Percentiles rank a stretch among this genome's conserved stretches.
These are phyloP conservation scores for Polylopha cassiicola DNA, from an alignment of 2,888 invertebrate species.

Conservation along the genomic window DNA sequence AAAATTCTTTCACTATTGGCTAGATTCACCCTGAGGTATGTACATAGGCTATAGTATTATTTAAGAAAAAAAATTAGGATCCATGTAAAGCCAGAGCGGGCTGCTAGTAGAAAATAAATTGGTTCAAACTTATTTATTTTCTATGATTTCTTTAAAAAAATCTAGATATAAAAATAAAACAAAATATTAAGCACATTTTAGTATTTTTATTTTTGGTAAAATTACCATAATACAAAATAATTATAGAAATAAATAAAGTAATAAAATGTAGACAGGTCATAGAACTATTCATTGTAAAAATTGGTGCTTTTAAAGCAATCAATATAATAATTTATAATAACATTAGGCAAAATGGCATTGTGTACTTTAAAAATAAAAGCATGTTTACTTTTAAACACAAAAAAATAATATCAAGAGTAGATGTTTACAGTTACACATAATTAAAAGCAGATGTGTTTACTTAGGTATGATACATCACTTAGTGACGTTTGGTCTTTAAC, in stretches of 20 bases:
- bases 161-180: conserved; percentile 62
- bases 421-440: conserved; percentile 57
- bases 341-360: conserved; percentile 78
- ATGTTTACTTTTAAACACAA: conserved; percentile 69
- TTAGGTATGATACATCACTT: conserved; percentile 57
- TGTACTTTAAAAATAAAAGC: conserved; percentile 76
- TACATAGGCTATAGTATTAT: too few species aligned
- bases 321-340: conserved; percentile 75
- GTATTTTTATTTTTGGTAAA: conserved; percentile 78
- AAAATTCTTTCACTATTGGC: too few species aligned
- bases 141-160: too few species aligned
- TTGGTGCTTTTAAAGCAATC: conserved; percentile 77
- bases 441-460: conserved; percentile 44
- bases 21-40: too few species aligned
- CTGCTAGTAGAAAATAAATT: neutral
- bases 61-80: too few species aligned
- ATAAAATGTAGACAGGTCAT: conserved; percentile 76
- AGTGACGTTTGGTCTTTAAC: conserved; percentile 67
- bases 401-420: conserved; percentile 73
- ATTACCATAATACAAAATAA: conserved; percentile 77
- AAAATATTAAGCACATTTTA: conserved; percentile 73
- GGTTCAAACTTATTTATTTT: too few species aligned
- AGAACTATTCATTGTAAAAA: conserved; percentile 77
- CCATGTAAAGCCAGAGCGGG: too few species aligned
- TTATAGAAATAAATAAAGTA: conserved; percentile 77